A percentile compares a stretch with the other conserved stretches of the same genome.
Evolutionary conservation across 2,888 invertebrate species (phyloP).

Genomic region (Patella pellucida): DNA sequence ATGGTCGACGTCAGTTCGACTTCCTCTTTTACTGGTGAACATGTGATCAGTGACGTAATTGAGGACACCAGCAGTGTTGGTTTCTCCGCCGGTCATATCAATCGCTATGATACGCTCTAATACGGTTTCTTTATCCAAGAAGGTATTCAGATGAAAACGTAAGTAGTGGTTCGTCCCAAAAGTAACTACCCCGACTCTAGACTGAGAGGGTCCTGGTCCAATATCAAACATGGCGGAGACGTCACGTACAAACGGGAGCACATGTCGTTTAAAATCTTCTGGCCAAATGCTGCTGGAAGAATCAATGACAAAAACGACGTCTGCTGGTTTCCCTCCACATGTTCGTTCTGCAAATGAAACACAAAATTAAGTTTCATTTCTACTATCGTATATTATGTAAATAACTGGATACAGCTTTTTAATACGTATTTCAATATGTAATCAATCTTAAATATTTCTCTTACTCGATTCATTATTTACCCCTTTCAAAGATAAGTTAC

Average conservation of each 20-base stretch:
- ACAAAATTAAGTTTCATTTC: neutral
- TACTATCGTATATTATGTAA: too few species aligned
- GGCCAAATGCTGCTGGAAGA: conserved; percentile 59
- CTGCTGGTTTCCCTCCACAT: conserved; percentile 45
- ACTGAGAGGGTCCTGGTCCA: conserved; percentile 40
- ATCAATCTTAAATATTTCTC: too few species aligned
- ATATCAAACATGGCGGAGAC: conserved; percentile 51
- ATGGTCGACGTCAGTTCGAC: conserved; percentile 43
- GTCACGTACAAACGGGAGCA: conserved; percentile 45
- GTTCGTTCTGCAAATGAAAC: neutral
- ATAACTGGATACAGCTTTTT: too few species aligned
- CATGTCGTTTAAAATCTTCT: conserved; percentile 52
- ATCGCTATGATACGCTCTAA: conserved; percentile 39
- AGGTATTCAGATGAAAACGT: conserved; percentile 46
- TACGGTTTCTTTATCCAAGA: conserved; percentile 33
- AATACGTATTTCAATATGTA: too few species aligned
- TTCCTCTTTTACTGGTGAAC: conserved; percentile 39
- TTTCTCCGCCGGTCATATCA: conserved; percentile 37
- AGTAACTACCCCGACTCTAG: conserved; percentile 50
- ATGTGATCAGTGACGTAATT: conserved; percentile 42
- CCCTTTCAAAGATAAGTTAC: too few species aligned
- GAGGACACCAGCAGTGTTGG: conserved; percentile 55
- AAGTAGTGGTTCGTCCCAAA: conserved; percentile 46
- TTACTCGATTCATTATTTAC: too few species aligned
- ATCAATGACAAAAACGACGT: conserved; percentile 53